A percentile compares a stretch with the other conserved stretches of the same genome.
Conservation (phyloP, 1,140 invertebrate species). For the Drosophila pachea region DNA sequence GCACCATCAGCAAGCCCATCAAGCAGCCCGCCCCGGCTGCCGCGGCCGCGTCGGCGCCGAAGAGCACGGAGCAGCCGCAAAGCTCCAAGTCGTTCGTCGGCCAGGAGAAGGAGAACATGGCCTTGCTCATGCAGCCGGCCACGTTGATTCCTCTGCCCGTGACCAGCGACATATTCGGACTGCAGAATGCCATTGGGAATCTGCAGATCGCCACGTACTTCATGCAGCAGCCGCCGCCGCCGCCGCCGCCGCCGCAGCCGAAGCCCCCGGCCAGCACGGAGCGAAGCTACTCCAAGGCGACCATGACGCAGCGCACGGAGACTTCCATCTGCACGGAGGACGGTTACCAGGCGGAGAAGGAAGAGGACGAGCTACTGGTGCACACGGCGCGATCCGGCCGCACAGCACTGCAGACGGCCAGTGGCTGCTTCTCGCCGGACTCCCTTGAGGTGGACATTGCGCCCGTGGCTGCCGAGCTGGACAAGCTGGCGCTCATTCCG, state of each 20-base stretch:
- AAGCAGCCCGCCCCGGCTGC: slow-evolving; percentile 20
- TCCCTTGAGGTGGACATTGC: slow-evolving; percentile 53
- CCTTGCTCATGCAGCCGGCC: slow-evolving; percentile 79
- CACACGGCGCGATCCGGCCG: slow-evolving; percentile 24
- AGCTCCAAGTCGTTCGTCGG: slow-evolving; percentile 2
- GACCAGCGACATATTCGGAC: slow-evolving; percentile 71
- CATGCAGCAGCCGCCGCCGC: slow-evolving; percentile 66
- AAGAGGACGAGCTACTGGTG: slow-evolving; percentile 36
- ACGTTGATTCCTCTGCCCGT: slow-evolving; percentile 77
- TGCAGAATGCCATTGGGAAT: slow-evolving; percentile 75
- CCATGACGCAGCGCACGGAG: slow-evolving; percentile 66
- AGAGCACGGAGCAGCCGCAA: slow-evolving; percentile 5
- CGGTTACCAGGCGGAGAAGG: slow-evolving; percentile 69
- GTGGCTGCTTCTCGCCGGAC: slow-evolving; percentile 60
- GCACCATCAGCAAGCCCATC: slow-evolving; percentile 69
- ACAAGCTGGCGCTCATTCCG: slow-evolving; percentile 66
- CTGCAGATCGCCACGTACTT: slow-evolving; percentile 75
- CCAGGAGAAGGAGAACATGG: slow-evolving; percentile 67
- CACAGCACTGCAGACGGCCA: slow-evolving; percentile 44
- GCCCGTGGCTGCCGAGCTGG: slow-evolving; percentile 11
- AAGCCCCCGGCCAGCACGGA: slow-evolving; percentile 39
- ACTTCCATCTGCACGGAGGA: slow-evolving; percentile 71
- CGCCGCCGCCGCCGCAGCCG: slow-evolving; percentile 63
- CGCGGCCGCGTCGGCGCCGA: not conserved
- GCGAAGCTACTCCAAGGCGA: slow-evolving; percentile 53